Conservation (phyloP, 2,113 vertebrate genomes). For the Psammodynastes pulverulentus region DNA sequence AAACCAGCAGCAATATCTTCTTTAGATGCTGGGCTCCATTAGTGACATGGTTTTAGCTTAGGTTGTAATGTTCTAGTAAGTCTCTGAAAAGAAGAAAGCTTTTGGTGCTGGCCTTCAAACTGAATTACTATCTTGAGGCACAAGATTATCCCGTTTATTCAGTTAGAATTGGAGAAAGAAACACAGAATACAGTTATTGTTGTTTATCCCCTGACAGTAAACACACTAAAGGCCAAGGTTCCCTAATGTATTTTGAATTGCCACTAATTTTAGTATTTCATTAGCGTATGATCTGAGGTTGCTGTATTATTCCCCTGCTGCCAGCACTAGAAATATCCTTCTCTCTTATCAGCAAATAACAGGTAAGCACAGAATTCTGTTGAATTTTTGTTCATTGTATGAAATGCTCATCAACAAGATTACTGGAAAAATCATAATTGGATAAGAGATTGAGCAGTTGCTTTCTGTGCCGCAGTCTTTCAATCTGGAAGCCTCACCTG, state of each 20-base stretch:
- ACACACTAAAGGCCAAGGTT: neutral
- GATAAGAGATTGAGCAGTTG: constrained; percentile 49
- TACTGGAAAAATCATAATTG: neutral
- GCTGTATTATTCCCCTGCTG: constrained; percentile 41
- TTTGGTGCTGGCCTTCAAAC: neutral
- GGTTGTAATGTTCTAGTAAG: neutral
- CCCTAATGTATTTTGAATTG: neutral
- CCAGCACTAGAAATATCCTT: constrained; percentile 12
- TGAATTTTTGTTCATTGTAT: neutral
- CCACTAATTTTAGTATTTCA: constrained; percentile 23
- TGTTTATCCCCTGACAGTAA: rapidly evolving
- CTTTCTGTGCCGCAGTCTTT: constrained; percentile 42
- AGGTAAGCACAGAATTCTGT: neutral
- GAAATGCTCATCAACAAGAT: constrained; percentile 1
- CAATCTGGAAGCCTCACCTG: neutral
- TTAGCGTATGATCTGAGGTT: neutral
- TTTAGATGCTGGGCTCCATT: neutral
- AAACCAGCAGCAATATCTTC: constrained; percentile 10
- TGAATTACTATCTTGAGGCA: neutral
- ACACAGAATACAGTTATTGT: rapidly evolving
- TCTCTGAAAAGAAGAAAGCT: neutral
- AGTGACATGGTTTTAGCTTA: neutral
- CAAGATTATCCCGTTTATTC: neutral
- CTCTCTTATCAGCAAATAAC: neutral
- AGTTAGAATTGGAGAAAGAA: neutral